A percentile compares a stretch with the other conserved stretches of the same genome.
phyloP scores from a whole-genome alignment of 2,113 vertebrate species.

The Ivindomyrus marchei region DNA sequence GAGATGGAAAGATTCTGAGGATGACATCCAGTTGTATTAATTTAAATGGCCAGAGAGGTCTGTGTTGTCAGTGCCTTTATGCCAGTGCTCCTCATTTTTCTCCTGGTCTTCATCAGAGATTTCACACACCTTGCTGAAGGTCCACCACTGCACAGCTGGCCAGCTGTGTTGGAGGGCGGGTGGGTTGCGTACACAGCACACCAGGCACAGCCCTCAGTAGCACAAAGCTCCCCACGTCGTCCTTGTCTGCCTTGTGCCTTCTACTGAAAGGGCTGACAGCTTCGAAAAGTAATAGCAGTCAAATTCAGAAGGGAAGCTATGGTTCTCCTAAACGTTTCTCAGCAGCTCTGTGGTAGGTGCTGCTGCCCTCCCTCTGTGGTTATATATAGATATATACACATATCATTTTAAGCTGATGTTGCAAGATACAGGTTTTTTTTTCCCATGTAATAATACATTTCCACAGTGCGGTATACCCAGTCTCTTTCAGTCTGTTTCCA shows the following conservation, averaged over 20 bases:
- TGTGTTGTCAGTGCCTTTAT: neutral
- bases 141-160: neutral
- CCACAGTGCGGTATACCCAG: neutral
- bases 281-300: neutral
- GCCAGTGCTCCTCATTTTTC: slow-evolving; percentile 26
- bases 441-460: neutral
- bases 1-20: slow-evolving; percentile 37
- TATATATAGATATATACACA: neutral
- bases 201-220: neutral
- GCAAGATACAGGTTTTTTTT: neutral
- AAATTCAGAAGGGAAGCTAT: neutral
- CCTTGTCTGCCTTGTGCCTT: neutral
- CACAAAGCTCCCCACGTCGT: neutral
- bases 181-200: neutral
- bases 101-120: neutral
- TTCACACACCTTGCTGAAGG: neutral
- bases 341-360: neutral
- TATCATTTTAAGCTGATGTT: neutral
- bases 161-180: neutral
- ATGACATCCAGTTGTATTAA: slow-evolving; percentile 13
- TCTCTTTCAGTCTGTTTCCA: neutral
- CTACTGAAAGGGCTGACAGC: neutral
- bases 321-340: neutral
- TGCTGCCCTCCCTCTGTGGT: neutral
- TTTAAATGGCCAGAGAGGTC: neutral